These are phyloP conservation scores for Syngnathoides biaculeatus DNA, from an alignment of 2,113 vertebrate species.

Conservation along the genomic window DNA sequence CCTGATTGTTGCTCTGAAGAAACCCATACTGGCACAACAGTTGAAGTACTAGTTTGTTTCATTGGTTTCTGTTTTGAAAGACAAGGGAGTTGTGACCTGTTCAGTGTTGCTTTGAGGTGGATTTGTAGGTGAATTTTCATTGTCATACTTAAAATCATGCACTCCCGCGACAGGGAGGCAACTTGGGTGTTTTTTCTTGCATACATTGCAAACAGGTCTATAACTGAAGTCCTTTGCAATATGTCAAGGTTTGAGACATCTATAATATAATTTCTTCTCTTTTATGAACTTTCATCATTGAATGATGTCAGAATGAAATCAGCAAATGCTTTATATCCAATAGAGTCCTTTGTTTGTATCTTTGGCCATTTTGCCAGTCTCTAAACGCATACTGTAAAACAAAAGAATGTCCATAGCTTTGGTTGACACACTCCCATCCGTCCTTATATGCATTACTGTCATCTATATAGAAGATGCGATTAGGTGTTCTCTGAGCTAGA, in stretches of 20 bases:
- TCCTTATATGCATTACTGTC: constrained; percentile 7
- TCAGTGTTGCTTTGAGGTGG: neutral
- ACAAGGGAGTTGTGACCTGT: constrained; percentile 2
- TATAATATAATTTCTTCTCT: constrained; percentile 16
- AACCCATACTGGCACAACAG: neutral
- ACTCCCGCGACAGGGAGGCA: too few relatives aligned
- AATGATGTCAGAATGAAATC: constrained; percentile 6
- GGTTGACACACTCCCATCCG: constrained; percentile 9
- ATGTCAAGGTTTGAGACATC: neutral
- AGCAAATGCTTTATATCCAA: constrained; percentile 3
- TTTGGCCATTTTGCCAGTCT: constrained; percentile 12
- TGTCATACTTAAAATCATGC: constrained; percentile 3
- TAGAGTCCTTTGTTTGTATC: constrained; percentile 17
- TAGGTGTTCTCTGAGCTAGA: neutral
- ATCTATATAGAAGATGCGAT: constrained; percentile 16
- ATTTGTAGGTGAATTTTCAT: neutral
- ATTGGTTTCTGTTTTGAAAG: constrained; percentile 1
- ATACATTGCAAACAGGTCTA: neutral
- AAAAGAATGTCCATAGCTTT: constrained; percentile 18
- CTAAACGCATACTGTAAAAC: neutral
- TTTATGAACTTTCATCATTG: constrained; percentile 4
- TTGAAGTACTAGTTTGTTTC: neutral
- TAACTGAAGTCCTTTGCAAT: neutral
- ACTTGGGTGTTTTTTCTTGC: constrained; percentile 13
- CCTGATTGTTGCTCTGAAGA: neutral